These are phyloP conservation scores for Henicopernis longicauda DNA, from an alignment of 2,113 vertebrate species.

Conservation along the genomic window DNA sequence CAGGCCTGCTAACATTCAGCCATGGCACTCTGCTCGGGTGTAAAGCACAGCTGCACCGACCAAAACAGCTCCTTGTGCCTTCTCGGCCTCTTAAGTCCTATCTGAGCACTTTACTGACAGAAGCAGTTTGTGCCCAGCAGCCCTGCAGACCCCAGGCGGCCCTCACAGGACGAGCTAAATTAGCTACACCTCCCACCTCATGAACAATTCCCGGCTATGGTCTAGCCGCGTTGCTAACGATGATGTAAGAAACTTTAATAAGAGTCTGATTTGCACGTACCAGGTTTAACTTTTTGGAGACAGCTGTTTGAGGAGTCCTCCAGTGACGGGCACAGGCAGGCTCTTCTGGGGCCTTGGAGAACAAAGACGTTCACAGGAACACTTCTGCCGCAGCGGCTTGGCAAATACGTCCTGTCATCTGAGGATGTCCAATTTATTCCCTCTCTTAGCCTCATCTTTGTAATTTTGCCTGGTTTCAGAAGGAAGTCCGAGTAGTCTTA, in stretches of 20 bases:
- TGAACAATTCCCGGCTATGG: not conserved
- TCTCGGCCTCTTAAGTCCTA: not conserved
- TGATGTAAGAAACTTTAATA: constrained; percentile 9
- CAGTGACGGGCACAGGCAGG: not conserved
- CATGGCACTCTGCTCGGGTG: not conserved
- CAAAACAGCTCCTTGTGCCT: not conserved
- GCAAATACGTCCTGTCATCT: not conserved
- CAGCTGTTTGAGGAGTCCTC: not conserved
- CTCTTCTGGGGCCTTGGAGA: not conserved
- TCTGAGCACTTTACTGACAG: not conserved
- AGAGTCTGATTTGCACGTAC: not conserved
- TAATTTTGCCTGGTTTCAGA: not conserved
- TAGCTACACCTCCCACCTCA: not conserved
- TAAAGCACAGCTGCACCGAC: not conserved
- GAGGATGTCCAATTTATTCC: not conserved
- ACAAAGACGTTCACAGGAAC: not conserved
- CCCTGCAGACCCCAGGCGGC: not conserved
- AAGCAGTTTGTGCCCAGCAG: not conserved
- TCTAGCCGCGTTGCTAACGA: not conserved
- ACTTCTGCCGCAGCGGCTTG: rapidly evolving
- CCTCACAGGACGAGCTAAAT: not conserved
- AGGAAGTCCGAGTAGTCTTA: not conserved
- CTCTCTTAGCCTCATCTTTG: not conserved
- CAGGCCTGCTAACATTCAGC: not conserved
- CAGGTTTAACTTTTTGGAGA: not conserved